Conservation (phyloP, 2,113 vertebrate species). For the Heterochromis multidens region DNA sequence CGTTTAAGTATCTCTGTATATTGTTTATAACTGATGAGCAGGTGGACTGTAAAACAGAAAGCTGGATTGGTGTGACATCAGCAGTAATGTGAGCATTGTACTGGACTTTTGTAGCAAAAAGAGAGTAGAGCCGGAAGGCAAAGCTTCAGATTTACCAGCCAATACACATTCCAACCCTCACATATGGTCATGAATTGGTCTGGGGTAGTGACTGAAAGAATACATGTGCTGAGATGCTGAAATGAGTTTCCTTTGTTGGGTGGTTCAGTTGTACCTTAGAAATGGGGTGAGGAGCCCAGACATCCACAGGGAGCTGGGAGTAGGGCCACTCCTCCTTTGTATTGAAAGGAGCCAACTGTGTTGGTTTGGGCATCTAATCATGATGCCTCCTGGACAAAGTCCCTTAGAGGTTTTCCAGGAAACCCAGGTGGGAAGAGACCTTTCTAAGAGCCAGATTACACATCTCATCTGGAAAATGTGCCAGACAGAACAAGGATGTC, state of each 20-base stretch:
- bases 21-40: not conserved
- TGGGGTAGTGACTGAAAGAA: not conserved
- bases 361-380: not conserved
- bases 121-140: not conserved
- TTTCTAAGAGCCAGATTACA: not conserved
- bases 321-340: not conserved
- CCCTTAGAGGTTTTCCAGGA: not conserved
- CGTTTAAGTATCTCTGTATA: not conserved
- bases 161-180: not conserved
- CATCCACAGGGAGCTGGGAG: not conserved
- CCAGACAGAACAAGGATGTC: not conserved
- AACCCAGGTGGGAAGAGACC: not conserved
- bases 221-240: not conserved
- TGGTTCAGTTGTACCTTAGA: not conserved
- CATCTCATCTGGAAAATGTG: not conserved
- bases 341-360: not conserved
- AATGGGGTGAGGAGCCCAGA: not conserved
- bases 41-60: not conserved
- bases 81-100: not conserved
- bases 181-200: not conserved
- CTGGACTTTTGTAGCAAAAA: not conserved
- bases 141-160: not conserved
- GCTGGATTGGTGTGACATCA: not conserved
- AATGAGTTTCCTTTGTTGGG: not conserved
- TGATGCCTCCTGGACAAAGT: not conserved